Evolutionary conservation across 2,113 vertebrate species (phyloP).

Genomic region (Serilophus lunatus): DNA sequence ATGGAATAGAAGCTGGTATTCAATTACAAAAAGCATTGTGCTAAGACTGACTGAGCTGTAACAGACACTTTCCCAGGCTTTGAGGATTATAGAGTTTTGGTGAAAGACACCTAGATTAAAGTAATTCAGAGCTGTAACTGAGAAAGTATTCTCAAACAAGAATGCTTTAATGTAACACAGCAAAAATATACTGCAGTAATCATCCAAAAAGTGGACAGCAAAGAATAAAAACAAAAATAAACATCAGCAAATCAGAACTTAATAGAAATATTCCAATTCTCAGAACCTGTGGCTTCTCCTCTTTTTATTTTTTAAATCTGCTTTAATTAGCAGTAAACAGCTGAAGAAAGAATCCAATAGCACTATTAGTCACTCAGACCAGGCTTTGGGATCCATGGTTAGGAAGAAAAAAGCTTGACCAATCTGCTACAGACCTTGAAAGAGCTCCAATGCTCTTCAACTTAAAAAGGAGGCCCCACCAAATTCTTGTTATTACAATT

Average conservation of each 20-base stretch:
- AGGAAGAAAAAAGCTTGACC: neutral
- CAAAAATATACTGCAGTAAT: neutral
- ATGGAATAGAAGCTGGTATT: neutral
- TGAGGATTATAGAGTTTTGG: neutral
- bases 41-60: neutral
- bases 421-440: neutral
- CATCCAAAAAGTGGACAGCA: neutral
- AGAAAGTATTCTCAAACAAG: neutral
- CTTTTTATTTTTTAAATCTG: neutral
- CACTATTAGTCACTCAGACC: neutral
- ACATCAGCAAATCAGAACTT: neutral
- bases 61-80: slow-evolving; percentile 26
- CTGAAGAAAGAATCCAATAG: neutral
- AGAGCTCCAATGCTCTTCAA: neutral
- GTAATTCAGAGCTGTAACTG: neutral
- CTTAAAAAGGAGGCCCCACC: neutral
- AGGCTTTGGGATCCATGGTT: neutral
- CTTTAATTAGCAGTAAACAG: neutral
- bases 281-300: neutral
- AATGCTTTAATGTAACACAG: neutral
- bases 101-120: neutral
- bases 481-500: neutral
- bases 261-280: neutral
- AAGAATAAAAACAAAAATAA: neutral
- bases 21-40: neutral